These are phyloP conservation scores for Spilarctia lutea DNA, from an alignment of 2,888 invertebrate genomes.

Conservation along the genomic window DNA sequence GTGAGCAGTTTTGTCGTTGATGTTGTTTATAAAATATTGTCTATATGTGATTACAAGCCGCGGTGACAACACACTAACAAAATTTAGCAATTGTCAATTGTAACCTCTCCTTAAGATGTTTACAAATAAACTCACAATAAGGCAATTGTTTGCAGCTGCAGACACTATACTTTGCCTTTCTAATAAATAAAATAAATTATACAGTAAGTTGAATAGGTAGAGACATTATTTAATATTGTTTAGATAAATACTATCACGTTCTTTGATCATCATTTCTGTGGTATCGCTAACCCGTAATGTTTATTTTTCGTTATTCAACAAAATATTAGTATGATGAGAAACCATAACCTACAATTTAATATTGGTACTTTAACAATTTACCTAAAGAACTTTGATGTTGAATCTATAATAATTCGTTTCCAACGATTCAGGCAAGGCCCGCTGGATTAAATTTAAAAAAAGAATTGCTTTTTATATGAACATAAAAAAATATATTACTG, in stretches of 20 bases:
- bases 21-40: background rate
- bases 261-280: conserved; percentile 5
- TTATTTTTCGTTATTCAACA: background rate
- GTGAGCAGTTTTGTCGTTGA: background rate
- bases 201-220: conserved; percentile 6
- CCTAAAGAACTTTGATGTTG: no score
- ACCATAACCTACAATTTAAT: no score
- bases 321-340: no score
- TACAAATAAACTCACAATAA: conserved; percentile 16
- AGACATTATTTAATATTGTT: conserved; percentile 3
- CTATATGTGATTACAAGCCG: conserved; percentile 2
- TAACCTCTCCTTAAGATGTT: conserved; percentile 11
- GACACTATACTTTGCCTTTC: background rate
- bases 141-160: conserved; percentile 6
- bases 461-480: no score
- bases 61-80: conserved; percentile 11
- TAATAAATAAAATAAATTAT: conserved; percentile 7
- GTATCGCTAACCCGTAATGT: background rate
- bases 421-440: no score
- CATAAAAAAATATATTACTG: no score
- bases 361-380: no score
- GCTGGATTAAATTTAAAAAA: no score
- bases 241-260: conserved; percentile 6
- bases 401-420: no score
- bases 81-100: conserved; percentile 9